These are phyloP conservation scores for Ceratoteleas bidentatus DNA, from an alignment of 1,140 invertebrate species.

Conservation along the genomic window DNA sequence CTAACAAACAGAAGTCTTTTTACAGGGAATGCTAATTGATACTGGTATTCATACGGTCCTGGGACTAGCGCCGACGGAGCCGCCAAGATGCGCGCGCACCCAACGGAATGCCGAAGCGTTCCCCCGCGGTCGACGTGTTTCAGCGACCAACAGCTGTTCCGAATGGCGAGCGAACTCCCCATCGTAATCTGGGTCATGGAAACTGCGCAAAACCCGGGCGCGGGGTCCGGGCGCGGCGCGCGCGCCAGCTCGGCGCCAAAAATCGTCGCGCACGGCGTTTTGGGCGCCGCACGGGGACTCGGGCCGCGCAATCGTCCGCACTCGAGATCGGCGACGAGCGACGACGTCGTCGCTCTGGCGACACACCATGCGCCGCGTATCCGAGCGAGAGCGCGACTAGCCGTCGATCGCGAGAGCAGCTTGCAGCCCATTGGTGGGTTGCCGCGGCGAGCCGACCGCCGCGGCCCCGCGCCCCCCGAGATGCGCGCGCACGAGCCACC, in stretches of 20 bases:
- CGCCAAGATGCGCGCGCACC: conserved; percentile 78
- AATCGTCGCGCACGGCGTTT: conserved; percentile 63
- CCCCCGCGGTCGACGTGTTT: conserved; percentile 77
- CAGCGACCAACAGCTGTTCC: conserved; percentile 80
- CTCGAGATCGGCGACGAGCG: conserved; percentile 22
- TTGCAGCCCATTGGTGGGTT: conserved; percentile 70
- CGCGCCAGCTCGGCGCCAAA: conserved; percentile 49
- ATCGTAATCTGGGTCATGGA: conserved; percentile 79
- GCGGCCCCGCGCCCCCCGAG: not conserved
- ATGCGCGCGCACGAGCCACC: conserved; percentile 15
- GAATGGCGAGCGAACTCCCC: conserved; percentile 79
- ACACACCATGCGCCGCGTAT: conserved; percentile 68
- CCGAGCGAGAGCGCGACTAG: conserved; percentile 76
- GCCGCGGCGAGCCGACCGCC: conserved; percentile 13
- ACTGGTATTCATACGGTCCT: conserved; percentile 72
- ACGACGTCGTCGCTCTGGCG: conserved; percentile 39
- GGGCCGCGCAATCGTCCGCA: conserved; percentile 5
- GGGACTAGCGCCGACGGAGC: conserved; percentile 75
- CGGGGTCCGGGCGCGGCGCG: conserved; percentile 17
- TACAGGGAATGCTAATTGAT: conserved; percentile 42
- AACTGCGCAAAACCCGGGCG: conserved; percentile 78
- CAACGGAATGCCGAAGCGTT: conserved; percentile 75
- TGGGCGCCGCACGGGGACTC: conserved; percentile 45
- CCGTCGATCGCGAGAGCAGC: conserved; percentile 68
- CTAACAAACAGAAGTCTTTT: not conserved